Percentiles rank a stretch among this genome's conserved stretches.
phyloP scores from a whole-genome alignment of 2,888 invertebrate species.

The Sphaerophoria rueppellii region DNA sequence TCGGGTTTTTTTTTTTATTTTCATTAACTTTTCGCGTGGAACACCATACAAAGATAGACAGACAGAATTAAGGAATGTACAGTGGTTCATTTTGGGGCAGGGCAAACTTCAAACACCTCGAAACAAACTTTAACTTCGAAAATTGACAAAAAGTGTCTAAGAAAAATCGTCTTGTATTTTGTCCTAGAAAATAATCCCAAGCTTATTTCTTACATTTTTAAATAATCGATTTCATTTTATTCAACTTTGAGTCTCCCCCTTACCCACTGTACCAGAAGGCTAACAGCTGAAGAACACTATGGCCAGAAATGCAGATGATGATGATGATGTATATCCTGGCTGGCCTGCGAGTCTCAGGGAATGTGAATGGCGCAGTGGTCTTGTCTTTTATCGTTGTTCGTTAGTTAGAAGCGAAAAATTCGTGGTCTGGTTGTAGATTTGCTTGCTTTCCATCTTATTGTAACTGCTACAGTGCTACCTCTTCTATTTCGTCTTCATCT shows the following conservation, averaged over 20 bases:
- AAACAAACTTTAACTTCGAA: too few relatives aligned
- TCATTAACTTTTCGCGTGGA: conserved; percentile 19
- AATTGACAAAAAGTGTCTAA: too few relatives aligned
- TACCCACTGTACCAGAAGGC: neutral
- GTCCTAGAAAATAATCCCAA: too few relatives aligned
- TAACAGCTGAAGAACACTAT: conserved; percentile 69
- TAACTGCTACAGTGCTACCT: conserved; percentile 31
- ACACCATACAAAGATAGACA: conserved; percentile 6
- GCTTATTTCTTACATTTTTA: neutral
- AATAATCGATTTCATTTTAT: too few relatives aligned
- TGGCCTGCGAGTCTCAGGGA: conserved; percentile 29
- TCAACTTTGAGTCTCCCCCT: neutral
- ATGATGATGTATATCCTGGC: conserved; percentile 54
- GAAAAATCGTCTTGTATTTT: too few relatives aligned
- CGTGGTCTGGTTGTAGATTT: conserved; percentile 54
- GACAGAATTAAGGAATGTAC: neutral
- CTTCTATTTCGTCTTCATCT: conserved; percentile 29
- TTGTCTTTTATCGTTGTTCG: conserved; percentile 21
- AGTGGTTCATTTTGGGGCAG: neutral
- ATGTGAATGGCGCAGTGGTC: conserved; percentile 59
- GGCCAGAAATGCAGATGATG: conserved; percentile 7
- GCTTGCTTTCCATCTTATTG: conserved; percentile 19
- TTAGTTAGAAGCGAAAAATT: conserved; percentile 51
- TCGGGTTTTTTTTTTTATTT: conserved; percentile 40
- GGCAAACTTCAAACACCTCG: too few relatives aligned